Conservation (phyloP, 2,888 invertebrate species). For the Drosophila multiciliata region DNA sequence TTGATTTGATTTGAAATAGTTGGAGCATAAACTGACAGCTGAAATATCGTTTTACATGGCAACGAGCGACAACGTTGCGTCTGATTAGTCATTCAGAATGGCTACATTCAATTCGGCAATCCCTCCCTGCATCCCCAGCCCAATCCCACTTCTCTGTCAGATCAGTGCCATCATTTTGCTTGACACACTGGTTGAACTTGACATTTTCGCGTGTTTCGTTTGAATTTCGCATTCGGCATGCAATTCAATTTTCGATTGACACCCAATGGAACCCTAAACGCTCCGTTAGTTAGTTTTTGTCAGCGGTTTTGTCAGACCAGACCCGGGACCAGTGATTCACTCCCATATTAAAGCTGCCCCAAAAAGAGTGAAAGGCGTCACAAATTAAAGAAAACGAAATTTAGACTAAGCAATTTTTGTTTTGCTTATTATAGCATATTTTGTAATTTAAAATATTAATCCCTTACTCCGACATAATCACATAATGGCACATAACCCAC, state of each 20-base stretch:
- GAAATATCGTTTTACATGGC: constrained; percentile 77
- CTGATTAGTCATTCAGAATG: constrained; percentile 69
- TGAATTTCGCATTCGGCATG: constrained; percentile 46
- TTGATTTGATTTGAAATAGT: constrained; percentile 78
- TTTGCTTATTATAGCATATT: constrained; percentile 44
- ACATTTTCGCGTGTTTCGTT: constrained; percentile 62
- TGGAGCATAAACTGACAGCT: constrained; percentile 77
- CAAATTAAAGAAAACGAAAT: neutral
- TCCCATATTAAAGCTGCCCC: constrained; percentile 6
- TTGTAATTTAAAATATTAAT: constrained; percentile 43
- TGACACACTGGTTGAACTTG: constrained; percentile 68
- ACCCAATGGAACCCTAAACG: constrained; percentile 34
- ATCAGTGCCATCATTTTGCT: constrained; percentile 16
- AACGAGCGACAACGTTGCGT: constrained; percentile 60
- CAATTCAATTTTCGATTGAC: constrained; percentile 53
- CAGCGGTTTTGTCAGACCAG: constrained; percentile 33
- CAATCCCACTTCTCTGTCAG: neutral
- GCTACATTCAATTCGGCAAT: constrained; percentile 31
- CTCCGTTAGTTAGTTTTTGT: constrained; percentile 44
- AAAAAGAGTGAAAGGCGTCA: neutral
- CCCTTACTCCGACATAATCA: constrained; percentile 10
- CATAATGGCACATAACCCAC: constrained; percentile 25
- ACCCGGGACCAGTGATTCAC: constrained; percentile 11
- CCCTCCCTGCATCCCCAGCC: neutral
- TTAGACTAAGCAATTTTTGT: constrained; percentile 22